Evolutionary conservation across 2,888 invertebrate species (phyloP).

Genomic region (Lepidochrysops patricia): DNA sequence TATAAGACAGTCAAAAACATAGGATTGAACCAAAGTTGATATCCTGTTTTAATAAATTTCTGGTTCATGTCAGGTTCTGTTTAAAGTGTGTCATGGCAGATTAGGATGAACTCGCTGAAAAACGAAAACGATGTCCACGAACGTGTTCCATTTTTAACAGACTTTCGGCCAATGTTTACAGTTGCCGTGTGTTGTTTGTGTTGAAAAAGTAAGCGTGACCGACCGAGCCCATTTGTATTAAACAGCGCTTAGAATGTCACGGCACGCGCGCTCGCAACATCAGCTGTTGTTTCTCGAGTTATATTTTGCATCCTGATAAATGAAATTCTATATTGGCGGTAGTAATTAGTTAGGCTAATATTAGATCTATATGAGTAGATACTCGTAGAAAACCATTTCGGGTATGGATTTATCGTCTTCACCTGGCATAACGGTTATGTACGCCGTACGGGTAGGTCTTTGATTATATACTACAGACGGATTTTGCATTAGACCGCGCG

Average conservation of each 20-base stretch:
- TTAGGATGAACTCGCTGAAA: constrained; percentile 15
- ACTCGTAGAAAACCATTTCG: too few relatives aligned
- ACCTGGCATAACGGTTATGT: too few relatives aligned
- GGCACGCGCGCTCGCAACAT: constrained; percentile 64
- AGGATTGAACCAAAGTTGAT: background rate
- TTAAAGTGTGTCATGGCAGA: background rate
- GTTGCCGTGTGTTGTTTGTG: constrained; percentile 49
- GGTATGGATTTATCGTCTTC: too few relatives aligned
- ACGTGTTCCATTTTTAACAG: constrained; percentile 25
- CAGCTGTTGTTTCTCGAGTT: constrained; percentile 19
- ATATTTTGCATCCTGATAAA: background rate
- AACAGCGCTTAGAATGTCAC: constrained; percentile 69
- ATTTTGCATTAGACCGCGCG: too few relatives aligned
- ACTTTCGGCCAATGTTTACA: constrained; percentile 33
- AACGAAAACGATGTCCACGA: constrained; percentile 14
- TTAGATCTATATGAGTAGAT: too few relatives aligned
- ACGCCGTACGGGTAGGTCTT: too few relatives aligned
- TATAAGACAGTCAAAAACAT: background rate
- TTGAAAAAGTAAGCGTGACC: constrained; percentile 51
- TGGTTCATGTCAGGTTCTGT: background rate
- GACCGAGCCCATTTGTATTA: constrained; percentile 67
- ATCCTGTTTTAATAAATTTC: background rate
- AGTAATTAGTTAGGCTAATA: too few relatives aligned
- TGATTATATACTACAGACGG: too few relatives aligned
- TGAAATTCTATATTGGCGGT: background rate